Evolutionary conservation across 2,113 vertebrate genomes (phyloP).

Genomic region (Varanus komodoensis): DNA sequence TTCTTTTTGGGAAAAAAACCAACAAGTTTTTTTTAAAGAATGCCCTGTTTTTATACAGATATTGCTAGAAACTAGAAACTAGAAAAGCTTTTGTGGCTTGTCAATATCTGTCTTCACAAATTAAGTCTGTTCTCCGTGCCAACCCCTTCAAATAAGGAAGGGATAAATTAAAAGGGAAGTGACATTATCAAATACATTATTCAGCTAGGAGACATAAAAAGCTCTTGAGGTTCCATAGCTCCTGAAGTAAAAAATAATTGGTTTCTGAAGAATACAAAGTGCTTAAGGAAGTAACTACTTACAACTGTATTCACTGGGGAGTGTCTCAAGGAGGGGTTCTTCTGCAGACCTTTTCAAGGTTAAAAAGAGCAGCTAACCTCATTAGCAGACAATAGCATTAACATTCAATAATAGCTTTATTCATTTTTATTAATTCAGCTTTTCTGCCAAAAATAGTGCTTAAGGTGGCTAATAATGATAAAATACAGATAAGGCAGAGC

Average conservation of each 20-base stretch:
- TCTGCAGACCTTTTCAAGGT: constrained; percentile 49
- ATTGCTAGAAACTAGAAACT: constrained; percentile 41
- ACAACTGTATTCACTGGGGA: constrained; percentile 47
- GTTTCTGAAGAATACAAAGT: constrained; percentile 65
- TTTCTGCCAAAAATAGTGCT: too few relatives aligned
- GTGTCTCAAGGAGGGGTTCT: constrained; percentile 55
- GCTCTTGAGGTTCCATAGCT: constrained; percentile 57
- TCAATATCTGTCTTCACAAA: not conserved
- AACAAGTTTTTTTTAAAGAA: not conserved
- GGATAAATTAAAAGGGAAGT: constrained; percentile 57
- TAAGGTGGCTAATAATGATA: too few relatives aligned
- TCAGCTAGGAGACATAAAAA: constrained; percentile 27
- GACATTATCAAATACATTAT: constrained; percentile 54
- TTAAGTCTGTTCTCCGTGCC: not conserved
- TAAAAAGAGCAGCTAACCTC: constrained; percentile 31
- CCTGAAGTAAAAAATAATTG: constrained; percentile 69
- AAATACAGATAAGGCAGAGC: too few relatives aligned
- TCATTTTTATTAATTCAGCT: too few relatives aligned
- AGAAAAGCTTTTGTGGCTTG: not conserved
- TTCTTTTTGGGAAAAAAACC: constrained; percentile 37
- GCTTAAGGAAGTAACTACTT: constrained; percentile 63
- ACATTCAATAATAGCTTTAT: constrained; percentile 6
- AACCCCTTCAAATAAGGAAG: not conserved
- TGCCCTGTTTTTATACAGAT: not conserved
- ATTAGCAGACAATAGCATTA: constrained; percentile 27